Evolutionary conservation across 2,888 invertebrate genomes (phyloP), one percentile per base, ranked within the genome.

Genomic region (Noctua janthe): DNA sequence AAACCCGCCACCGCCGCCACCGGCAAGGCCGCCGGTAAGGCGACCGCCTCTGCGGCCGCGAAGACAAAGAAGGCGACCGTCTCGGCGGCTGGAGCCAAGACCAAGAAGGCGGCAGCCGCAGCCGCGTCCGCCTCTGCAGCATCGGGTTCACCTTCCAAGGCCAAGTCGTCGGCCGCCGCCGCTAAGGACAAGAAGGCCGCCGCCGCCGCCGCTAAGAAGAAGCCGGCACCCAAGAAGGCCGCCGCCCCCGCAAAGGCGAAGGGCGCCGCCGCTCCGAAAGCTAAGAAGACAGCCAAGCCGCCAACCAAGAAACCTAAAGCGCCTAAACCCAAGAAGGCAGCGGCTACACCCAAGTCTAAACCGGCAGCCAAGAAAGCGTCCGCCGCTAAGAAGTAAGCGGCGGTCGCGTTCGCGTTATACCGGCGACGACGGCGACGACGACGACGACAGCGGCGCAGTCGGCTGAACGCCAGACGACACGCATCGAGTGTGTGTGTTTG

Each of bases 381-480:
- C 80, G 86, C 90, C 29, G 83, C 88, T 43, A 88, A 88, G 80
- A 90, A 91, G 89, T 84, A 84, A 81, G 62, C 66, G 11, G 47
- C 67, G 39, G 69, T 75, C 70, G 78, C 54, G 39, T 80, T 59
- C 67, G 66, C 59, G 66, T 80, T 29, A 67, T 69, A 62, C 56
- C 73, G 59, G 72, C 79, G 78, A 15, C 54, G 56, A 35, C 67
- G 73, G 5, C 73, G 43, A 29, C 56, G 35, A 35, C 39, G 39
- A 29, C 73, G 17, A 71, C 78, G 67, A n/a, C 43, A 5, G 20
- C 35, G 7, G 51, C 75, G 43, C 64, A 64, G 66, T 47, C 47
- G 47, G 29, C 47, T 39, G 59, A 59, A 43, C 98, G 98, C 97
- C 97, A 62, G 4, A 39, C 39, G 39, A 39, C 39, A 29, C 29